Conservation (phyloP, 2,797 vertebrate species). For the Sebastes nivosus region DNA sequence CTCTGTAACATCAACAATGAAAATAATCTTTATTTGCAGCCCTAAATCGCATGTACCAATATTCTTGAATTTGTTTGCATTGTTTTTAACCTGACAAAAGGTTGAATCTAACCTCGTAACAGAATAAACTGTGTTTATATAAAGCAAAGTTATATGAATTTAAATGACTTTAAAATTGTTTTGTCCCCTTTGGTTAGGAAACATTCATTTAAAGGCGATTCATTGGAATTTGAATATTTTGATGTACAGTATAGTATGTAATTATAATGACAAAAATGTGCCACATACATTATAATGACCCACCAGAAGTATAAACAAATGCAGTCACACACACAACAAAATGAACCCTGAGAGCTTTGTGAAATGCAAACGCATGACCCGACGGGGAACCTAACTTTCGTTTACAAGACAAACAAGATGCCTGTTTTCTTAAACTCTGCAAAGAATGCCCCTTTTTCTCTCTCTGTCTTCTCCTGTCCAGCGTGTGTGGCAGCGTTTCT, state of each 20-base stretch:
- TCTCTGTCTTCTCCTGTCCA: conserved; percentile 40
- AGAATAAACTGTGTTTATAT: background rate
- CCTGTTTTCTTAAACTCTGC: conserved; percentile 80
- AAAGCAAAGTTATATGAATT: background rate
- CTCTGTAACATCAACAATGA: background rate
- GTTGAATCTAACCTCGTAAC: background rate
- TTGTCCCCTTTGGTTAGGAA: background rate
- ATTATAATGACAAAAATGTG: background rate
- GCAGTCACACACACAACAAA: conserved; percentile 30
- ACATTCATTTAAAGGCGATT: background rate
- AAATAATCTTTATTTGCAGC: too few relatives aligned
- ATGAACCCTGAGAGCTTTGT: conserved; percentile 65
- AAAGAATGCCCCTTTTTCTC: conserved; percentile 66
- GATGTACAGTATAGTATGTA: background rate
- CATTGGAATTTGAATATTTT: background rate
- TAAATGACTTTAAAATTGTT: background rate
- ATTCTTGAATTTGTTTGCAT: background rate
- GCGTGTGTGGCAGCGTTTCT: conserved; percentile 60
- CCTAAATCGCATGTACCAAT: background rate
- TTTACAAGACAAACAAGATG: conserved; percentile 83
- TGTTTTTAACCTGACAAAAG: background rate
- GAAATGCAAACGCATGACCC: conserved; percentile 76
- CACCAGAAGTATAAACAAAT: conserved; percentile 20
- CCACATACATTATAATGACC: background rate
- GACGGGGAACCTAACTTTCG: conserved; percentile 71